Conservation (phyloP, 2,113 vertebrate species). For the Cyprinodon variegatus region DNA sequence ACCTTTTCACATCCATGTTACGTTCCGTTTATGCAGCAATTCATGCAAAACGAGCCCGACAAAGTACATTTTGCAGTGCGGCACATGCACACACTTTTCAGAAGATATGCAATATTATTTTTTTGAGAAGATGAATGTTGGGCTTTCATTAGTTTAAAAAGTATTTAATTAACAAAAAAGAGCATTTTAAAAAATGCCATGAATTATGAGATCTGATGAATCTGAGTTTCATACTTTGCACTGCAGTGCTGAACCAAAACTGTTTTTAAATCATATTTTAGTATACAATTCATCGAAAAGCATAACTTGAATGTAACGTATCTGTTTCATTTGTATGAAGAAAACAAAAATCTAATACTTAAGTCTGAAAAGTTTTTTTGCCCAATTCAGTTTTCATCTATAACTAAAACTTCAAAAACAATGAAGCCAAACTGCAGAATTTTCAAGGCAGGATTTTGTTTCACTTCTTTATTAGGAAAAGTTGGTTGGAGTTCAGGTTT, state of each 20-base stretch:
- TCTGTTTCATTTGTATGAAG: background rate
- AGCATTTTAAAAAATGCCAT: too few relatives aligned
- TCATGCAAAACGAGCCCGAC: background rate
- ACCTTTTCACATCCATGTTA: background rate
- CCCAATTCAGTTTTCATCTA: too few relatives aligned
- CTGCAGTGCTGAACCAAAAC: background rate
- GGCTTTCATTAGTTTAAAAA: background rate
- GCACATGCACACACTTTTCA: background rate
- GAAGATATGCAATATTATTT: background rate
- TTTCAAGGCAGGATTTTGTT: background rate
- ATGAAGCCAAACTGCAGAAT: background rate
- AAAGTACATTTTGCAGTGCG: too few relatives aligned
- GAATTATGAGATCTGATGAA: too few relatives aligned
- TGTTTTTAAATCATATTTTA: background rate
- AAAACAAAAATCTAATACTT: background rate
- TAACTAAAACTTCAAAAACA: background rate
- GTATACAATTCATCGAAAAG: background rate
- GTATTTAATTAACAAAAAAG: too few relatives aligned
- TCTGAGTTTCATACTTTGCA: background rate
- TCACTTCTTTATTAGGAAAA: constrained; percentile 31
- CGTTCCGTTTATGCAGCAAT: background rate
- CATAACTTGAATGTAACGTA: background rate
- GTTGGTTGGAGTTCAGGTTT: background rate
- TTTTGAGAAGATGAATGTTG: background rate
- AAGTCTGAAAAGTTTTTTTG: background rate